Base-by-base conservation (phyloP, 1,140 invertebrate genomes). In the Helicorthomorpha holstii region DNA sequence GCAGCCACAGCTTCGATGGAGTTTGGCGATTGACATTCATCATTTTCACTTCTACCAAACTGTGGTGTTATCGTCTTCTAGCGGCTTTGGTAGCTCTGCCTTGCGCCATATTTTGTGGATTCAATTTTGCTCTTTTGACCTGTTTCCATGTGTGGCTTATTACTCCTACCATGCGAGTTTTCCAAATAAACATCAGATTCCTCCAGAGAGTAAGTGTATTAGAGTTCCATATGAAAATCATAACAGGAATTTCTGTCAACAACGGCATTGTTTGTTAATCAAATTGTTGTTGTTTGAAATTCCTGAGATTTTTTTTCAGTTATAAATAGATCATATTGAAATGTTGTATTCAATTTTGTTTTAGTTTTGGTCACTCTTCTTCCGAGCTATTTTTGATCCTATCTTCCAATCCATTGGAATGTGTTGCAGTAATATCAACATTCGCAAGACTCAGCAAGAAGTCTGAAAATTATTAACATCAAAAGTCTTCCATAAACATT, bases 1-100 rank as follows among this genome's bases (percentile, higher is more conserved):
- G 61, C n/a, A 58, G 61, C 21, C 72, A 72, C 26, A 64, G 67
- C 26, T 62, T 69, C 43, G 65, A 72, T 49, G 65, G 65, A 48
- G 62, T 71, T 3, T 74, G 73, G 71, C 60, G 59, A 26, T 50
- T 62, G 24, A 63, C 67, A 1, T 69, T 67, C 60, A 58, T 60
- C 3, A 61, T 70, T 27, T 74, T 72, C 60, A 65, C 57, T 45
- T 62, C 60, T 26, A 65, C 67, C 47, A 70, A 69, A 51, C 58
- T 60, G 22, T 65, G 64, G 59, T 62, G 69, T 54, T 73, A 73
- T 60, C 62, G 64, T 16, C 34, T 69, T 3, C 48, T 65, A 19
- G 60, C 67, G 3, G 57, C 61, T 2, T 27, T 69, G 12, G 60
- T 64, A 51, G 66, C 65, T 7, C 34, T 68, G 1, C 68, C 64